phyloP scores from a whole-genome alignment of 2,113 vertebrate genomes.

The Rhinoderma darwinii region DNA sequence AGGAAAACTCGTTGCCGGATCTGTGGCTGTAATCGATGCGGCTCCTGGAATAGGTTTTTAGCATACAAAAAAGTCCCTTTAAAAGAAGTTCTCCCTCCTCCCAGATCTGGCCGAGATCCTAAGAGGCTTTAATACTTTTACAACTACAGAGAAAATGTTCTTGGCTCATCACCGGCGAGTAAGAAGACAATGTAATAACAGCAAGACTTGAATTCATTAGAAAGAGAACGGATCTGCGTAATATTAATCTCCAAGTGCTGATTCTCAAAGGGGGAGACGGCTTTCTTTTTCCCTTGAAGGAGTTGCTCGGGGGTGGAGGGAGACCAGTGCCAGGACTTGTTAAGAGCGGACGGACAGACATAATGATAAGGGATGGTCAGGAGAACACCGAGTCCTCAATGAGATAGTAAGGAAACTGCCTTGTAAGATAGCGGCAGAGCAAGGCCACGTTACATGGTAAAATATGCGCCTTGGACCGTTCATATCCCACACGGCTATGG shows the following conservation, averaged over 20 bases:
- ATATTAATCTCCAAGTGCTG: constrained; percentile 36
- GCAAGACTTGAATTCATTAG: constrained; percentile 29
- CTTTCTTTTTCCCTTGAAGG: neutral
- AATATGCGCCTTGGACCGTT: constrained; percentile 25
- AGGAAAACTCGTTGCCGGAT: too few relatives aligned
- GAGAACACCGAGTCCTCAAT: constrained; percentile 44
- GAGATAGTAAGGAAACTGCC: neutral
- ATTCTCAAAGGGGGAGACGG: neutral
- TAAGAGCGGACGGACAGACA: constrained; percentile 11
- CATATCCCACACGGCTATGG: constrained; percentile 14
- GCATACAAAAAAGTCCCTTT: neutral
- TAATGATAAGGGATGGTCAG: constrained; percentile 40
- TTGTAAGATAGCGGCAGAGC: constrained; percentile 38
- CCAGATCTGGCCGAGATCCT: neutral
- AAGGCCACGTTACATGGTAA: constrained; percentile 47
- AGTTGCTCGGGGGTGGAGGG: constrained; percentile 29
- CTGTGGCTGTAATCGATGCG: too few relatives aligned
- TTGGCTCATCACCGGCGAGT: constrained; percentile 18
- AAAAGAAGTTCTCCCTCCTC: neutral
- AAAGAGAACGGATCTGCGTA: constrained; percentile 32
- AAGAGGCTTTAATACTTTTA: constrained; percentile 24
- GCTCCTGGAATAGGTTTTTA: neutral
- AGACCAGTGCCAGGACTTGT: constrained; percentile 33
- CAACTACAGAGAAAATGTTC: constrained; percentile 26
- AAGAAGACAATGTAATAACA: constrained; percentile 41